Evolutionary conservation across 2,888 invertebrate species (phyloP), one percentile per base, ranked within the genome.

Genomic region (Caenorhabditis becei): DNA sequence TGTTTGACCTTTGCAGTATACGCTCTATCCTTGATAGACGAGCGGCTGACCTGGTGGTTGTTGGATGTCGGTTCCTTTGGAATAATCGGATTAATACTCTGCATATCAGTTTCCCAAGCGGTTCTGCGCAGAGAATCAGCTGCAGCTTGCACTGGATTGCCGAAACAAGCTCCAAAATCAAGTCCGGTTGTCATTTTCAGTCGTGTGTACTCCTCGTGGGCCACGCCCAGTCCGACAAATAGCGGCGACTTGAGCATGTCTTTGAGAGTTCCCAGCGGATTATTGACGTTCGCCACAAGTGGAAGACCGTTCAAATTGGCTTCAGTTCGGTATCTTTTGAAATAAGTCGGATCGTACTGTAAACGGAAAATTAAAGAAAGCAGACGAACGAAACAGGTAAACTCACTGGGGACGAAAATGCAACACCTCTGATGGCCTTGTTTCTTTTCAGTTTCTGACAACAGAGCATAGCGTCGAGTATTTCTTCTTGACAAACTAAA

Each of bases 261-360:
- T 44, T 61, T 75, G 14, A 69, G 20, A 47, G 51, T 62, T 16
- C 28, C 41, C 14, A 69, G 24, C 16, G 80, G 74, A 37, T 62
- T 69, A 26, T 74, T 62, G 18, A 58, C 14, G 47, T 80, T 74
- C 0, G 23, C 32, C 11, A 56, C 18, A 28, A 37, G 24, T n/a
- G 23, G 18, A 0, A 65, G 20, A 10, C 28, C 18, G 18, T 51
- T 44, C 18, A 23, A 4, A n/a, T 69, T 51, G 10, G 28, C 32
- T 5, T 62, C 69, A 0, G 23, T 24, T 0, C 58, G 58, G 23
- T 63, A 74, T n/a, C 35, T 18, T 24, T 69, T 74, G 74, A 61
- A 65, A 1, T 16, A 26, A 0, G 69, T 26, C 3, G 80, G 80
- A 58, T 80, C 80, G 26, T 41, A 49, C 80, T 80, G 74, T n/a